phyloP scores from a whole-genome alignment of 2,797 vertebrate species.

The Acanthurus leucopareius region DNA sequence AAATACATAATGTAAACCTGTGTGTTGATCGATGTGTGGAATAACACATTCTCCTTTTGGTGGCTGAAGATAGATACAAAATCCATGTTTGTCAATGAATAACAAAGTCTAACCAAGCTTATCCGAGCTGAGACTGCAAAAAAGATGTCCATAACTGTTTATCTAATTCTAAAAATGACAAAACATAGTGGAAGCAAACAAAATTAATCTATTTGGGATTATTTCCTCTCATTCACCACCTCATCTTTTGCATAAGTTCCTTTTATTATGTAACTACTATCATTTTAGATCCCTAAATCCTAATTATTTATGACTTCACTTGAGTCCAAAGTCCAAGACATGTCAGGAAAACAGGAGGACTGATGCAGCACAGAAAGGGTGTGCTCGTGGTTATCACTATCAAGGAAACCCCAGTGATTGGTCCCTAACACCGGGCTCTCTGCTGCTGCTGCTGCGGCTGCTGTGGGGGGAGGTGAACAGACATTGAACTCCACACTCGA shows the following conservation, averaged over 20 bases:
- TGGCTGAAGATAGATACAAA: slow-evolving; percentile 15
- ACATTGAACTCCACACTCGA: slow-evolving; percentile 63
- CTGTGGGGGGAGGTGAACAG: slow-evolving; percentile 54
- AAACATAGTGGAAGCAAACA: background rate
- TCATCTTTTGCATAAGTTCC: background rate
- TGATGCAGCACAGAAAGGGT: slow-evolving; percentile 15
- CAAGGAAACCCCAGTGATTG: slow-evolving; percentile 37
- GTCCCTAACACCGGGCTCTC: background rate
- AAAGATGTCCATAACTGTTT: slow-evolving; percentile 18
- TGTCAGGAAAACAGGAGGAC: slow-evolving; percentile 17
- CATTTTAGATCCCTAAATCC: background rate
- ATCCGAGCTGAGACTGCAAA: slow-evolving; percentile 9
- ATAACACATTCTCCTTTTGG: background rate
- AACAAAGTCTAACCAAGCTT: slow-evolving; percentile 36
- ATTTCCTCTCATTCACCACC: background rate
- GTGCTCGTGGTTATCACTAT: slow-evolving; percentile 53
- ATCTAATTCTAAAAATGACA: slow-evolving; percentile 33
- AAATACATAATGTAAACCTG: slow-evolving; percentile 5
- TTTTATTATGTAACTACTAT: background rate
- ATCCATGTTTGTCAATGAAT: slow-evolving; percentile 57
- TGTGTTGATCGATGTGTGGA: slow-evolving; percentile 27
- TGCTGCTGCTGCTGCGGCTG: background rate
- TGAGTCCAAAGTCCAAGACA: slow-evolving; percentile 44
- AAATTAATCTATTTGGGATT: background rate
- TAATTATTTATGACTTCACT: slow-evolving; percentile 1